phyloP scores from a whole-genome alignment of 1,140 invertebrate species.

The Batillaria attramentaria region DNA sequence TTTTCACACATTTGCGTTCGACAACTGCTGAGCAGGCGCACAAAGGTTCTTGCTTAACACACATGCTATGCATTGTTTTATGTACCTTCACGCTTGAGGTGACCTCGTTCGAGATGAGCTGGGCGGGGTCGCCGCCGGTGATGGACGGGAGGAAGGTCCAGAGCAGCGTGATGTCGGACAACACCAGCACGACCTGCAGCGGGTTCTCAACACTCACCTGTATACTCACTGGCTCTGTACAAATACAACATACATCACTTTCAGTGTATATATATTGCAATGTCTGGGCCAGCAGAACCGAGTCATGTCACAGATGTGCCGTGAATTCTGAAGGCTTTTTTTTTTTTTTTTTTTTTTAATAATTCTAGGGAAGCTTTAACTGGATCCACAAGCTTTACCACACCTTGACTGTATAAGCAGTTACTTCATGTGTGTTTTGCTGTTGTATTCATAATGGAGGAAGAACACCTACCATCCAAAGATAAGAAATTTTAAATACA shows the following conservation, averaged over 20 bases:
- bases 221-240: slow-evolving; percentile 86
- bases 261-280: not conserved
- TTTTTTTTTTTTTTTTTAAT: not conserved
- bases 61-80: no score
- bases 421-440: no score
- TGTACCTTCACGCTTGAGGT: slow-evolving; percentile 64
- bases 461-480: no score
- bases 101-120: slow-evolving; percentile 67
- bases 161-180: slow-evolving; percentile 84
- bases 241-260: not conserved
- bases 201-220: slow-evolving; percentile 85
- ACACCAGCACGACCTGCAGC: slow-evolving; percentile 81
- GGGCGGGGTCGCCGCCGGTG: slow-evolving; percentile 54
- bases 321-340: not conserved
- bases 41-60: no score
- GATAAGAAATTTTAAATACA: no score
- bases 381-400: not conserved
- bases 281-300: no score
- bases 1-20: no score
- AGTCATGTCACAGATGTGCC: not conserved
- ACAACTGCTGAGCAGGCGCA: no score
- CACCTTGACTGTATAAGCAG: not conserved
- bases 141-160: slow-evolving; percentile 79
- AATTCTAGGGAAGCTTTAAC: no score
- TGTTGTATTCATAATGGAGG: no score